Conservation (phyloP, 2,797 vertebrate genomes). For the Sebastes ruberrimus region DNA sequence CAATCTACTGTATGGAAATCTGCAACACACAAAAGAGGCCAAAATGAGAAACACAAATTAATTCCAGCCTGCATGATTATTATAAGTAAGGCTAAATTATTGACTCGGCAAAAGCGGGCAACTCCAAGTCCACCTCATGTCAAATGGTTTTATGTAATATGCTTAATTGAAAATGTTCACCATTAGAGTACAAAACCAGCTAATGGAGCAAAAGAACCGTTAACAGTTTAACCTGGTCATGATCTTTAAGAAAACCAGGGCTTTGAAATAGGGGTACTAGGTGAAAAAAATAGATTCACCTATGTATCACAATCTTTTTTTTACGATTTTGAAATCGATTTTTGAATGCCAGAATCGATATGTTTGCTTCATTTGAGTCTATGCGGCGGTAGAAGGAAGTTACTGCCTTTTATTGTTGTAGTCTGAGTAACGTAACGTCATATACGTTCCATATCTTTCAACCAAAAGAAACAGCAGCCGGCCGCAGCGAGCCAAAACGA, state of each 20-base stretch:
- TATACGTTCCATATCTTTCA: no score
- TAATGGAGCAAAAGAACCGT: background rate
- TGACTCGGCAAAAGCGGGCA: background rate
- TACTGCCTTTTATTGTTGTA: no score
- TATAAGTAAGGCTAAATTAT: background rate
- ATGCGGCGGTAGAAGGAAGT: no score
- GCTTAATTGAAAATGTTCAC: background rate
- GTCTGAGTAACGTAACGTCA: no score
- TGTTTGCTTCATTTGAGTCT: no score
- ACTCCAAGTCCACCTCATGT: background rate
- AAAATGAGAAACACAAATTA: background rate
- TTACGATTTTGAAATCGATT: no score
- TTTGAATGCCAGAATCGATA: no score
- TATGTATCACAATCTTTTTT: no score
- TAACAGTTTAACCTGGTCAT: background rate
- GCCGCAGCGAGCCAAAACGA: no score
- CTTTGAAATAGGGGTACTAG: background rate
- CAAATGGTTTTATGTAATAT: background rate
- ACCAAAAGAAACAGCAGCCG: no score
- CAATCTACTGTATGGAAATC: slow-evolving; percentile 27
- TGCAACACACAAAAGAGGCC: background rate
- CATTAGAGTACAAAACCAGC: background rate
- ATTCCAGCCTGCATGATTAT: background rate
- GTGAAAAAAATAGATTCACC: no score
- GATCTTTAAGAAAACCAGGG: background rate